A percentile compares a stretch with the other conserved stretches of the same genome.
These are phyloP conservation scores for Timandra comae DNA, from an alignment of 2,888 invertebrate species.

Conservation along the genomic window DNA sequence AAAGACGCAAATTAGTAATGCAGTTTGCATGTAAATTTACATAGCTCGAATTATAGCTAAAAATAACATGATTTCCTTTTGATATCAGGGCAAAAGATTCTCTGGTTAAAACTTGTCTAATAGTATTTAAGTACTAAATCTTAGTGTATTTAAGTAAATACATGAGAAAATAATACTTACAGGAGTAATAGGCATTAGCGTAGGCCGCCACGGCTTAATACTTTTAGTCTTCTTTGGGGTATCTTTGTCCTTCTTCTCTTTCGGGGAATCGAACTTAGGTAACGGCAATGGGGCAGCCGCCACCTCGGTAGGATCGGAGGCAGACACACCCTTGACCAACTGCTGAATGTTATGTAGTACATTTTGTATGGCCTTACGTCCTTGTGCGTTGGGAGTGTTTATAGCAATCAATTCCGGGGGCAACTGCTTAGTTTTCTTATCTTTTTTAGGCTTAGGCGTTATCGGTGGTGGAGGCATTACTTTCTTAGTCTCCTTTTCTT, in stretches of 20 bases:
- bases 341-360: constrained; percentile 69
- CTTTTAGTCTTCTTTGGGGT: constrained; percentile 45
- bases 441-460: constrained; percentile 46
- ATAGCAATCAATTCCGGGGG: constrained; percentile 79
- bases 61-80: too few relatives aligned
- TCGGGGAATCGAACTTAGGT: constrained; percentile 33
- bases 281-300: constrained; percentile 52
- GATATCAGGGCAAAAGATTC: too few relatives aligned
- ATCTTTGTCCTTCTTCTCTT: constrained; percentile 48
- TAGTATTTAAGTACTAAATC: too few relatives aligned
- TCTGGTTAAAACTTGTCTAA: too few relatives aligned
- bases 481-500: constrained; percentile 49
- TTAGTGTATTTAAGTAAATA: too few relatives aligned
- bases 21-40: too few relatives aligned
- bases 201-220: constrained; percentile 83
- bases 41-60: too few relatives aligned
- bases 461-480: constrained; percentile 52
- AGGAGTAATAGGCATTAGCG: constrained; percentile 80
- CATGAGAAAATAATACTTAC: too few relatives aligned
- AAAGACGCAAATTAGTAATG: too few relatives aligned
- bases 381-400: constrained; percentile 66
- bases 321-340: constrained; percentile 64
- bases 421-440: constrained; percentile 56
- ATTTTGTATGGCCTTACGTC: constrained; percentile 65
- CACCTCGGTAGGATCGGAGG: constrained; percentile 62